These are phyloP conservation scores for Triplophysa dalaica DNA, from an alignment of 2,113 vertebrate species.

Conservation along the genomic window DNA sequence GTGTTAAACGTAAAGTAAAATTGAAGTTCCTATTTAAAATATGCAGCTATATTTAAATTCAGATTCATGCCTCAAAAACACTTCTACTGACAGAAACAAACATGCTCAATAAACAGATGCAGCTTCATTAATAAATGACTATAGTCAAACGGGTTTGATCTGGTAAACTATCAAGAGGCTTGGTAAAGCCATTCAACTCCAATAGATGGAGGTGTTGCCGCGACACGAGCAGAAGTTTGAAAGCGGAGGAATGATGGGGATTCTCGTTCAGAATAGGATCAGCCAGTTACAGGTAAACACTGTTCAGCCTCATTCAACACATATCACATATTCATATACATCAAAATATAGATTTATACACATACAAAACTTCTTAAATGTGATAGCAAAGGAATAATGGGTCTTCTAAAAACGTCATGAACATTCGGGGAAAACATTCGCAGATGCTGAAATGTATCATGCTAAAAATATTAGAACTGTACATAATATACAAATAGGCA, in stretches of 20 bases:
- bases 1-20: background rate
- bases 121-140: background rate
- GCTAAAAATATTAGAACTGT: conserved; percentile 35
- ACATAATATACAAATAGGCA: conserved; percentile 64
- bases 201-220: background rate
- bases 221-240: background rate
- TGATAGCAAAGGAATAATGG: background rate
- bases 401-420: conserved; percentile 1
- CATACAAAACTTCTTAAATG: background rate
- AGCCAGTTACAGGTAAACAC: background rate
- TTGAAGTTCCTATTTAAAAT: background rate
- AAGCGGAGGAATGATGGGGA: background rate
- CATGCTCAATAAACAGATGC: conserved; percentile 9
- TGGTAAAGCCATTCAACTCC: background rate
- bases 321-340: background rate
- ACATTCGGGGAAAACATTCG: conserved; percentile 41
- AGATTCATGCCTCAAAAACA: conserved; percentile 33
- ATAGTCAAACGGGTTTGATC: background rate
- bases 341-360: background rate
- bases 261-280: background rate
- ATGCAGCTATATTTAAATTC: background rate
- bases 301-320: background rate
- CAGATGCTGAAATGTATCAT: conserved; percentile 19
- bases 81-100: background rate
- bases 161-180: background rate